These are phyloP conservation scores for Lissonota sp. DNA, from an alignment of 2,888 invertebrate species.

Conservation along the genomic window DNA sequence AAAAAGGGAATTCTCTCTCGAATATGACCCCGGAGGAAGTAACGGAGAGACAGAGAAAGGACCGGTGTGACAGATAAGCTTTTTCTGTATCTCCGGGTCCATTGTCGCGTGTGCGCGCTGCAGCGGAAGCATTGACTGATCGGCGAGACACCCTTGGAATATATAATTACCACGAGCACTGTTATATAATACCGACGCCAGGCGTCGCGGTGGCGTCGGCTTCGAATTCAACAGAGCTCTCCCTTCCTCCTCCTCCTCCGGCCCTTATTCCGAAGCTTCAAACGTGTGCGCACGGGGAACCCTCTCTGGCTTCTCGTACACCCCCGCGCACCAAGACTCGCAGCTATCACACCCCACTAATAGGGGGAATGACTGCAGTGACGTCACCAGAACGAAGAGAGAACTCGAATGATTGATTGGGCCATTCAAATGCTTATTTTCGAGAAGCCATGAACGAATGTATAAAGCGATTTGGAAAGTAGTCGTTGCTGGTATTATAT, in stretches of 20 bases:
- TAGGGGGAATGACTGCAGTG: constrained; percentile 79
- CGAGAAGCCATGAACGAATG: constrained; percentile 70
- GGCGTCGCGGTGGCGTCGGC: constrained; percentile 56
- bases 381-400: constrained; percentile 79
- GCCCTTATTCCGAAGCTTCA: constrained; percentile 39
- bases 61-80: constrained; percentile 81
- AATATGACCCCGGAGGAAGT: constrained; percentile 76
- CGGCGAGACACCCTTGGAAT: constrained; percentile 83
- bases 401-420: constrained; percentile 81
- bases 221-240: constrained; percentile 30
- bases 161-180: constrained; percentile 80
- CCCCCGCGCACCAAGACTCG: constrained; percentile 62
- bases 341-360: constrained; percentile 79
- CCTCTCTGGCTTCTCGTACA: constrained; percentile 65
- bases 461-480: constrained; percentile 41
- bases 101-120: constrained; percentile 79
- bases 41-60: constrained; percentile 64
- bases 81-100: constrained; percentile 80
- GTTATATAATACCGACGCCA: constrained; percentile 33
- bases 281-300: constrained; percentile 4
- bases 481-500: constrained; percentile 21
- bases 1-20: constrained; percentile 17
- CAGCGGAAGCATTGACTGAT: constrained; percentile 84
- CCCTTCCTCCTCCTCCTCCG: constrained; percentile 49
- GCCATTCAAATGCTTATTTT: constrained; percentile 82